Base-by-base conservation (phyloP, 2,888 invertebrate genomes). In the Drosophila subsilvestris region DNA sequence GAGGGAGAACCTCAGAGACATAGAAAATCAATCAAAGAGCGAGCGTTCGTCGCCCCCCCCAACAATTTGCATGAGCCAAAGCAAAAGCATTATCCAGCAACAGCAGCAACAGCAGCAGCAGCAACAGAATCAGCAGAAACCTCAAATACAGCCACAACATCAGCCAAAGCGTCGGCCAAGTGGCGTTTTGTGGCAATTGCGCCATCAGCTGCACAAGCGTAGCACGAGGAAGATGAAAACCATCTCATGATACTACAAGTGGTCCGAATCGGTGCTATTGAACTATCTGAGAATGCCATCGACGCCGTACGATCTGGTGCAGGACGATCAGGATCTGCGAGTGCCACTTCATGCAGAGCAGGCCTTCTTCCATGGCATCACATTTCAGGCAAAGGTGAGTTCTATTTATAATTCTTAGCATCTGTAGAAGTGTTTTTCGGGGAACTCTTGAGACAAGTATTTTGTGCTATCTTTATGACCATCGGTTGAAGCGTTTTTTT, bases 331-430 rank as follows among this genome's bases (percentile, higher is more conserved):
- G 93, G 99, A 99, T 93, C 96, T 97, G 75, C 94, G 98, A 91
- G 97, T 99, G 90, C 98, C 99, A n/a, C 93, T 99, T 80, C 98
- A 99, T 93, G 96, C 98, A 70, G 99, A 99, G 80, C 98, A 98
- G 93, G 98, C 98, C 75, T 99, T 99, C 93, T 91, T 91, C 66
- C 96, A 97, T 86, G 99, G 99, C 86, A 98, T 99, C 92, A 95
- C 96, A 88, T 99, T 99, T 93, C 97, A 98, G 93, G 98, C 98
- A 84, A 99, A 99, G 97, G 99, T 99, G 93, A 93, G 93, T 87
- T 20, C 0, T 7, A 37, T 37, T n/a, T 37, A 2, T 14, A 37
- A 2, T 37, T 14, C 14, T 2, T 3, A 22, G 20, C 3, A 14
- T 37, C 17, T 9, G 4, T 5, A 7, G 17, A 37, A 27, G 63